These are phyloP conservation scores for Sceloporus tristichus DNA, from an alignment of 2,113 vertebrate species.

Conservation along the genomic window DNA sequence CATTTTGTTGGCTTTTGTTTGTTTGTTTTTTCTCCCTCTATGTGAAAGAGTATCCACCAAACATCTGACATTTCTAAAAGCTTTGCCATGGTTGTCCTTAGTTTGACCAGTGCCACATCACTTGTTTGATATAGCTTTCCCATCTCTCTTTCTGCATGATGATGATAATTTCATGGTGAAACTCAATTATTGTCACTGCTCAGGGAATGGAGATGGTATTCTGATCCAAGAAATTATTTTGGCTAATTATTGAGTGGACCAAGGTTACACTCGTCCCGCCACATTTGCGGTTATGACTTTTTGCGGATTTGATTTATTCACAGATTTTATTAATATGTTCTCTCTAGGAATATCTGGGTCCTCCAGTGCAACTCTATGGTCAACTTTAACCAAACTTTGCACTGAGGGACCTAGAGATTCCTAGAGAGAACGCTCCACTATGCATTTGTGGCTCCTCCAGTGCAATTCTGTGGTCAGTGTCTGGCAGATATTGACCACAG, in stretches of 20 bases:
- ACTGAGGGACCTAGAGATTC: too few species aligned
- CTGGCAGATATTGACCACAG: too few species aligned
- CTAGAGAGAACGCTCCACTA: too few species aligned
- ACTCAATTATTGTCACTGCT: background rate
- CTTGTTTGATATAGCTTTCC: background rate
- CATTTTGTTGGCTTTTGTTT: background rate
- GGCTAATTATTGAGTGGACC: background rate
- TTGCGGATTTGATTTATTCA: too few species aligned
- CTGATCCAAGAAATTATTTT: background rate
- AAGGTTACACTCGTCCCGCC: too few species aligned
- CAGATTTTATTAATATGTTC: too few species aligned
- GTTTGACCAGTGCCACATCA: background rate
- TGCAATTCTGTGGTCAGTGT: too few species aligned
- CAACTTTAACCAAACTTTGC: too few species aligned
- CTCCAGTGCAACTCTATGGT: too few species aligned
- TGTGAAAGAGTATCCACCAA: background rate
- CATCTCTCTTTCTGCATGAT: background rate
- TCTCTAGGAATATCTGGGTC: too few species aligned
- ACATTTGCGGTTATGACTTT: too few species aligned
- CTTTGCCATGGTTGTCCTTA: background rate
- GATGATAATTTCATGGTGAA: background rate
- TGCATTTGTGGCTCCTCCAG: too few species aligned
- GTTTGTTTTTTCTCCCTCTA: background rate
- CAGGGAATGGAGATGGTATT: background rate
- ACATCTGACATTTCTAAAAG: constrained; percentile 3